Evolutionary conservation across 30 jellyfish, hydroid and myxozoan species (phyloP).

Genomic region (Aurelia sp.): DNA sequence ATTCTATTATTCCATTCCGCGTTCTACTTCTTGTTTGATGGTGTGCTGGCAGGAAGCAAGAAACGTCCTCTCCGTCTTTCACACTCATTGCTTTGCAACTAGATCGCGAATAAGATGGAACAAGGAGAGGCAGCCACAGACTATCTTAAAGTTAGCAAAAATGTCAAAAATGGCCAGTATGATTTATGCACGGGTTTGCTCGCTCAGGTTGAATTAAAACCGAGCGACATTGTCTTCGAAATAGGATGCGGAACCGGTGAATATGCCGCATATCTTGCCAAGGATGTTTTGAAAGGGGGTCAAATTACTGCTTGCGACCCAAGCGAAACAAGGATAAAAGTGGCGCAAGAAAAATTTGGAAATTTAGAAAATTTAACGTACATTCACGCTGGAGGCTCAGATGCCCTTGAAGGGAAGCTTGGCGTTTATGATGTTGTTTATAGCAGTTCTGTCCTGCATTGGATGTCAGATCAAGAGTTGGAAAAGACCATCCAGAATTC

Average conservation of each 20-base stretch:
- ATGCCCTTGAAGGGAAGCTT: background rate
- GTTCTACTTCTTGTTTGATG: too few species aligned
- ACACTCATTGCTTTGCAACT: too few species aligned
- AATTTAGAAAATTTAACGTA: background rate
- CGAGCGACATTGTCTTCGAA: conserved; percentile 8
- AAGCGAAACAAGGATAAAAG: background rate
- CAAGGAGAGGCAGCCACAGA: too few species aligned
- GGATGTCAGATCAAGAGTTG: conserved; percentile 29
- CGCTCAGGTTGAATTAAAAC: background rate
- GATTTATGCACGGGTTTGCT: background rate
- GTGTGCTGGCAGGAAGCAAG: too few species aligned
- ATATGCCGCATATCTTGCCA: conserved; percentile 28
- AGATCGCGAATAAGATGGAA: too few species aligned
- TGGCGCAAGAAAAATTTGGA: conserved; percentile 7
- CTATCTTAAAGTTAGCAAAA: too few species aligned
- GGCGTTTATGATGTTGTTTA: conserved; percentile 19
- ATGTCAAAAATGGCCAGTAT: too few species aligned
- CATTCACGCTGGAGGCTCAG: conserved; percentile 6
- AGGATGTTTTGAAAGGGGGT: conserved; percentile 14
- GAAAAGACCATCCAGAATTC: background rate
- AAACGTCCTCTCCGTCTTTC: too few species aligned
- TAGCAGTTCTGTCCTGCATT: conserved; percentile 29
- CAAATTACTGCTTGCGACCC: conserved; percentile 35
- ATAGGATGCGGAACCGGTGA: conserved; percentile 45
- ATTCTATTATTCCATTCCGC: too few species aligned